Percentiles rank a stretch among this genome's conserved stretches.
Conservation (phyloP, 2,888 invertebrate genomes). For the Spilarctia lutea region DNA sequence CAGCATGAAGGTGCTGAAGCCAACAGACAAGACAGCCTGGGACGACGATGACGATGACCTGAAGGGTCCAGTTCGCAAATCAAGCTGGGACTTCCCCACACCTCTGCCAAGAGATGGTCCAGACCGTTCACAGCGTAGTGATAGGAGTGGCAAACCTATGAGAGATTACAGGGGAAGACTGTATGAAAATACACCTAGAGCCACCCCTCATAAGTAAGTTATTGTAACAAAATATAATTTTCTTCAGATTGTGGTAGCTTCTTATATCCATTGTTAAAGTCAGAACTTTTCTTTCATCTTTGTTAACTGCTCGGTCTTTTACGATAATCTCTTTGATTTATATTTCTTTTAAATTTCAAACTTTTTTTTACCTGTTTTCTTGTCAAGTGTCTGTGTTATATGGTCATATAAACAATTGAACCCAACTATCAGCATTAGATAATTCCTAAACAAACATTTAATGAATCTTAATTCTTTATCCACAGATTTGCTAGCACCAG, state of each 20-base stretch:
- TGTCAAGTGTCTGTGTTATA: too few species aligned
- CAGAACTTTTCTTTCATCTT: background rate
- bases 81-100: conserved; percentile 97
- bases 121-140: conserved; percentile 77
- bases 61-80: conserved; percentile 88
- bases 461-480: background rate
- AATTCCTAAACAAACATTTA: background rate
- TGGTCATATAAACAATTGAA: background rate
- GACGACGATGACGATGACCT: conserved; percentile 92
- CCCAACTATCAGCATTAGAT: background rate
- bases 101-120: conserved; percentile 86
- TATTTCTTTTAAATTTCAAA: too few species aligned
- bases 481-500: conserved; percentile 83
- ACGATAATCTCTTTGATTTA: background rate
- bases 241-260: background rate
- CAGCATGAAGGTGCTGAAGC: conserved; percentile 82
- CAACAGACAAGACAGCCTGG: conserved; percentile 90
- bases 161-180: conserved; percentile 77
- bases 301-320: background rate
- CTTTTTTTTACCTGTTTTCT: too few species aligned
- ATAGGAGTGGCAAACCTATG: conserved; percentile 63
- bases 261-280: background rate
- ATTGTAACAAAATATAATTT: background rate
- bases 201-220: conserved; percentile 93
- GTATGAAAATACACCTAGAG: conserved; percentile 91